Evolutionary conservation across 1,140 invertebrate genomes (phyloP).

Genomic region (Drosophila mayri): DNA sequence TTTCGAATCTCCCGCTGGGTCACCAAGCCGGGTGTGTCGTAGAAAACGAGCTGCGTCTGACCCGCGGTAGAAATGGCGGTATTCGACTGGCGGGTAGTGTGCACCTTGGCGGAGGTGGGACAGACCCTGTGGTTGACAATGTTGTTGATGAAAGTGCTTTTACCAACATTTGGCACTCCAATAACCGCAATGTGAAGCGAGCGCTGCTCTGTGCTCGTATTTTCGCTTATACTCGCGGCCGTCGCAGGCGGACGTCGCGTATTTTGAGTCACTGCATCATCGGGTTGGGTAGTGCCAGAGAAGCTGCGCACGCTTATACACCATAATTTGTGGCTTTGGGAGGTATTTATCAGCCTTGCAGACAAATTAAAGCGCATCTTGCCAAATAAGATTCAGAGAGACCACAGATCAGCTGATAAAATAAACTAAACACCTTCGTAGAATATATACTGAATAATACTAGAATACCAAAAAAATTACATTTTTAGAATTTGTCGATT

Average conservation of each 20-base stretch:
- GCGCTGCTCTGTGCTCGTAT: constrained; percentile 79
- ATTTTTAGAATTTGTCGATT: too few relatives aligned
- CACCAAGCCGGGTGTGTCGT: constrained; percentile 94
- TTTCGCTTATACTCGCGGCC: neutral
- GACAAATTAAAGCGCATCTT: constrained; percentile 55
- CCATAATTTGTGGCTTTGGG: constrained; percentile 20
- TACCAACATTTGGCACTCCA: constrained; percentile 96
- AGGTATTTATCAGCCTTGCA: constrained; percentile 43
- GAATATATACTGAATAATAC: neutral
- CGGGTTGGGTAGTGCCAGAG: constrained; percentile 19
- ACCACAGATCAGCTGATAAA: neutral
- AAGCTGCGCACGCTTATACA: constrained; percentile 38
- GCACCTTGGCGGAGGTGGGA: constrained; percentile 94
- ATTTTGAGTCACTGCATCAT: constrained; percentile 3
- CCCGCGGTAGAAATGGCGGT: constrained; percentile 90
- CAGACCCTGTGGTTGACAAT: constrained; percentile 93
- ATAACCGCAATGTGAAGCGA: constrained; percentile 94
- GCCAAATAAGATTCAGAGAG: neutral
- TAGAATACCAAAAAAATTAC: too few relatives aligned
- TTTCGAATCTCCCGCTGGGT: constrained; percentile 88
- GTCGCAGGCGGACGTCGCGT: constrained; percentile 1
- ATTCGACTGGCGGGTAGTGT: constrained; percentile 92
- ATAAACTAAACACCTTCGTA: neutral
- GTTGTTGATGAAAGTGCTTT: constrained; percentile 96
- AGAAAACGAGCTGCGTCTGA: constrained; percentile 94